phyloP scores from a whole-genome alignment of 1,140 invertebrate genomes.

The Tyrophagus putrescentiae region DNA sequence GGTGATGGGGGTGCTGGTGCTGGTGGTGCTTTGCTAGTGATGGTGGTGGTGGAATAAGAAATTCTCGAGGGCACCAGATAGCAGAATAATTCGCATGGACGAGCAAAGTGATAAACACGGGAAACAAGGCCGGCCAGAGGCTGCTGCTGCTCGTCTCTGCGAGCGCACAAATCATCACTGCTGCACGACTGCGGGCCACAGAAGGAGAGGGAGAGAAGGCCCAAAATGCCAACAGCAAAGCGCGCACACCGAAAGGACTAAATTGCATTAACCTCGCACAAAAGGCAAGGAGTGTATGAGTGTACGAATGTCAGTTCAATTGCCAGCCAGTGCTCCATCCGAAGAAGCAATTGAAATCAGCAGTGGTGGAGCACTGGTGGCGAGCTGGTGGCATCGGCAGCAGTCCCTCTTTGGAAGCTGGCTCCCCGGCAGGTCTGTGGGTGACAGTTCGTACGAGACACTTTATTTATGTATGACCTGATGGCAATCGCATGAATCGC shows the following conservation, averaged over 20 bases:
- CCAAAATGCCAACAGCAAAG: slow-evolving; percentile 14
- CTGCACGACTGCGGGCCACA: background rate
- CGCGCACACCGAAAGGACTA: background rate
- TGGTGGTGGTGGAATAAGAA: slow-evolving; percentile 14
- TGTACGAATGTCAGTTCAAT: slow-evolving; percentile 14
- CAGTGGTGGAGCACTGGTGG: background rate
- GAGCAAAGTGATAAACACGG: slow-evolving; percentile 10
- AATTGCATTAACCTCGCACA: slow-evolving; percentile 14
- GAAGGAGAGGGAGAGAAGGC: too few species aligned
- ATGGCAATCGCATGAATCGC: slow-evolving; percentile 1
- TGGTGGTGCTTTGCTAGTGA: too few species aligned
- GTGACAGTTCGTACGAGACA: slow-evolving; percentile 12
- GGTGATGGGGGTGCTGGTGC: background rate
- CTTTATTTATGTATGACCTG: slow-evolving; percentile 16
- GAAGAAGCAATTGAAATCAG: slow-evolving; percentile 9
- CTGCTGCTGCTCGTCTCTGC: too few species aligned
- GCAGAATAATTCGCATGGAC: slow-evolving; percentile 7
- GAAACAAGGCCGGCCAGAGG: background rate
- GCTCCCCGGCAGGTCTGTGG: background rate
- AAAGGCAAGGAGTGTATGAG: slow-evolving; percentile 6
- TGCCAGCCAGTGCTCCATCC: slow-evolving; percentile 1
- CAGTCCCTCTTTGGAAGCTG: background rate
- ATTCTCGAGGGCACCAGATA: slow-evolving; percentile 11
- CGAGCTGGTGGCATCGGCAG: background rate
- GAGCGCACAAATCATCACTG: slow-evolving; percentile 11